Percentiles rank a stretch among this genome's conserved stretches.
These are phyloP conservation scores for Meandrina meandrites DNA, from an alignment of 92 coral and sea anemone species.

Conservation along the genomic window DNA sequence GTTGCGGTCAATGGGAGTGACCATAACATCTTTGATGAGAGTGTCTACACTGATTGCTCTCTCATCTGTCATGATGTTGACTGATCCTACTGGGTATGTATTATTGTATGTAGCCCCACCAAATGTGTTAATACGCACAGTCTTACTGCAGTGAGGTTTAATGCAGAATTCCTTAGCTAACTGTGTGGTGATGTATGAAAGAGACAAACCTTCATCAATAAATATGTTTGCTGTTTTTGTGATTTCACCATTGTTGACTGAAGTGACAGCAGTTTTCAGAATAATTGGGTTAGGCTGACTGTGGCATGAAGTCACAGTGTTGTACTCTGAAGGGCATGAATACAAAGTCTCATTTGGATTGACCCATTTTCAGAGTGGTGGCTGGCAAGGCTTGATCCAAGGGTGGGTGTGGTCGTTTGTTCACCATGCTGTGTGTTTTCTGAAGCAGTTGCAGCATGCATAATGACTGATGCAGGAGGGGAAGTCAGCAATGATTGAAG, in stretches of 20 bases:
- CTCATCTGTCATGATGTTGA: slow-evolving; percentile 35
- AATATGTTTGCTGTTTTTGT: slow-evolving; percentile 33
- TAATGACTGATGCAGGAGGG: not conserved
- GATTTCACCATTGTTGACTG: slow-evolving; percentile 42
- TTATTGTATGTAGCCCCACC: slow-evolving; percentile 38
- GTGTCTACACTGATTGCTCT: slow-evolving; percentile 25
- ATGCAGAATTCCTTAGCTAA: slow-evolving; percentile 48
- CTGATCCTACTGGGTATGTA: slow-evolving; percentile 31
- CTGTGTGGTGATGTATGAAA: slow-evolving; percentile 53
- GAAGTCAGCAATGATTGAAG: slow-evolving; percentile 14
- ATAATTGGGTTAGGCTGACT: slow-evolving; percentile 42
- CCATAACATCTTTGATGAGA: slow-evolving; percentile 44
- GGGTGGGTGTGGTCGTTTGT: slow-evolving; percentile 22
- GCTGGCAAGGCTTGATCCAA: not conserved
- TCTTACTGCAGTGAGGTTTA: slow-evolving; percentile 39
- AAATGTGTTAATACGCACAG: slow-evolving; percentile 47
- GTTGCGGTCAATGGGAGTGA: slow-evolving; percentile 2
- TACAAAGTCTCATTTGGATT: slow-evolving; percentile 45
- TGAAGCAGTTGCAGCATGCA: slow-evolving; percentile 42
- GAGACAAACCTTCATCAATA: slow-evolving; percentile 46
- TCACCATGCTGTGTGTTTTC: slow-evolving; percentile 26
- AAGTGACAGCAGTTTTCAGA: slow-evolving; percentile 49
- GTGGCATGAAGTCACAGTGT: slow-evolving; percentile 4
- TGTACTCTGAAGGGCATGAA: slow-evolving; percentile 42
- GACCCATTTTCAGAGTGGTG: slow-evolving; percentile 24